Conservation (phyloP, 2,113 vertebrate species). For the Taxidea taxus region DNA sequence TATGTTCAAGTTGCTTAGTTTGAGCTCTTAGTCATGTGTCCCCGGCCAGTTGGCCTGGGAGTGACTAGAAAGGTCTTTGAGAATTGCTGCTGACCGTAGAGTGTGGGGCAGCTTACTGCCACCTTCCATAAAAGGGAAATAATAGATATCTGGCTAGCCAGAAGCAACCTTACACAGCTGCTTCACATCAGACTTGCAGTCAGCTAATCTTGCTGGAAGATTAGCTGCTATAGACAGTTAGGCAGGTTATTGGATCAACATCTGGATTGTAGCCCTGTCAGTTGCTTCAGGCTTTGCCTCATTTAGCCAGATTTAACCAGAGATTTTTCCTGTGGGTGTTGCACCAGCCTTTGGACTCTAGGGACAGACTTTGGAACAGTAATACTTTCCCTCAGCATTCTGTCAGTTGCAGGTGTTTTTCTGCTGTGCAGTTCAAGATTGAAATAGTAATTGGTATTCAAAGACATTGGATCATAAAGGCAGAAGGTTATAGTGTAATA, state of each 20-base stretch:
- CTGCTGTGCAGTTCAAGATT: background rate
- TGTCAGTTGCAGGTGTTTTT: background rate
- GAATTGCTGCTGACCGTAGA: background rate
- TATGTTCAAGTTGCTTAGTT: background rate
- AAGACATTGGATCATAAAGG: background rate
- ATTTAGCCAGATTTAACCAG: conserved; percentile 44
- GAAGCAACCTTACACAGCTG: conserved; percentile 50
- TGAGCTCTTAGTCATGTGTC: background rate
- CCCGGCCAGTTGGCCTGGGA: background rate
- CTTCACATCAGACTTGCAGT: conserved; percentile 26
- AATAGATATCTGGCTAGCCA: background rate
- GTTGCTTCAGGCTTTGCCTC: conserved; percentile 36
- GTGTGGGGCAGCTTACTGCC: background rate
- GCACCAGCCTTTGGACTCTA: background rate
- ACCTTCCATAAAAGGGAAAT: background rate
- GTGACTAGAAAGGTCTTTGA: background rate
- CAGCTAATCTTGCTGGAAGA: conserved; percentile 39
- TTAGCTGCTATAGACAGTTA: conserved; percentile 9
- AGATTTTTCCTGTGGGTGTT: conserved; percentile 31
- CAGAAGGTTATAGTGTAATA: background rate
- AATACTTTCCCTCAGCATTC: background rate
- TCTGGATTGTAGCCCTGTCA: conserved; percentile 20
- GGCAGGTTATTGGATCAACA: conserved; percentile 48
- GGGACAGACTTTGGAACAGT: background rate
- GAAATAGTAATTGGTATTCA: background rate